These are phyloP conservation scores for Nasonia giraulti DNA, from an alignment of 1,140 invertebrate genomes.

Conservation along the genomic window DNA sequence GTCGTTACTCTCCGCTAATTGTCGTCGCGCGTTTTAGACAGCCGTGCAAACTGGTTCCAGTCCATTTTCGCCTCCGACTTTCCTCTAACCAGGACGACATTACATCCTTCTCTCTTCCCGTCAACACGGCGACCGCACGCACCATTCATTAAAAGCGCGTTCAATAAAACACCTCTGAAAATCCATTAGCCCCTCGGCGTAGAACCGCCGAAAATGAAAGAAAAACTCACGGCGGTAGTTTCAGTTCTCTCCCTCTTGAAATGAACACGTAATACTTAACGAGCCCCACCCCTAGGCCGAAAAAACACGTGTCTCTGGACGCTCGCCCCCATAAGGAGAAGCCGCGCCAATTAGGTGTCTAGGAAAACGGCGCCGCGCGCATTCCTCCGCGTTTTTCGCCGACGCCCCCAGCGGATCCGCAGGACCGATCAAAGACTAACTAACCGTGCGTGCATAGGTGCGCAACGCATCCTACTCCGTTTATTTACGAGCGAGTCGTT, in stretches of 20 bases:
- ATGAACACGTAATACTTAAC: slow-evolving; percentile 51
- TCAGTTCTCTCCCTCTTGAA: background rate
- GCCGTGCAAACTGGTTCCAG: no score
- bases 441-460: slow-evolving; percentile 21
- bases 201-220: background rate
- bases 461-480: background rate
- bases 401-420: background rate
- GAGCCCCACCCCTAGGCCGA: slow-evolving; percentile 30
- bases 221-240: slow-evolving; percentile 1
- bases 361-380: slow-evolving; percentile 16
- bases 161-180: slow-evolving; percentile 37
- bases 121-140: background rate
- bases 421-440: slow-evolving; percentile 31
- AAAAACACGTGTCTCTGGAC: slow-evolving; percentile 35
- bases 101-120: no score
- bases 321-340: slow-evolving; percentile 36
- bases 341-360: slow-evolving; percentile 34
- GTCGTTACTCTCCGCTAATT: no score
- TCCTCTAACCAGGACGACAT: no score
- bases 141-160: slow-evolving; percentile 42
- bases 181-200: slow-evolving; percentile 7
- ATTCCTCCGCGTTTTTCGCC: slow-evolving; percentile 5
- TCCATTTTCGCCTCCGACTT: no score
- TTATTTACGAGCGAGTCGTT: background rate
- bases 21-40: no score